A percentile compares a stretch with the other conserved stretches of the same genome.
Conservation (phyloP, 2,797 vertebrate genomes). For the Alosa sapidissima region DNA sequence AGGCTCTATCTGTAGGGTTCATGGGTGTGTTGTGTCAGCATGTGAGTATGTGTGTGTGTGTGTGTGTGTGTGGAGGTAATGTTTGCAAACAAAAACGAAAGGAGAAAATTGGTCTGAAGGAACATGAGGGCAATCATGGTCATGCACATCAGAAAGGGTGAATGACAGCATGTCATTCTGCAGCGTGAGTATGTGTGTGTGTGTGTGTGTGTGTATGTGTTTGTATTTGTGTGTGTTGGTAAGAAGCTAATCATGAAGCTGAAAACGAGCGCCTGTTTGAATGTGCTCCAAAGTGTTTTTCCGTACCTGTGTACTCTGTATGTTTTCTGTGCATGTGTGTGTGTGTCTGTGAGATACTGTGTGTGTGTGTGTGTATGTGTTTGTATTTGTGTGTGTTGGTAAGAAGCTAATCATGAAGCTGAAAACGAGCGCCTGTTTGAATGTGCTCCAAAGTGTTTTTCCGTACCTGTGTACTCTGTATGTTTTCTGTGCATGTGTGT, state of each 20-base stretch:
- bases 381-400: neutral
- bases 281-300: neutral
- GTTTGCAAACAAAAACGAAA: neutral
- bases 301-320: neutral
- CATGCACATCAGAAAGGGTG: neutral
- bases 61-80: neutral
- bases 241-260: neutral
- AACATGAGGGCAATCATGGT: neutral
- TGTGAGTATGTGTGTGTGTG: neutral
- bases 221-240: neutral
- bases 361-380: neutral
- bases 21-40: neutral
- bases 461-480: neutral
- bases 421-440: neutral
- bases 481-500: neutral
- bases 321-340: neutral
- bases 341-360: neutral
- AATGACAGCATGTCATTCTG: neutral
- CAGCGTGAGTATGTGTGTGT: neutral
- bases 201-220: constrained; percentile 1
- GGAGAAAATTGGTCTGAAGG: constrained; percentile 1
- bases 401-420: neutral
- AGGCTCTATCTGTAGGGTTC: neutral
- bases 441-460: neutral
- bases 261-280: neutral